These are phyloP conservation scores for rat (Rattus norvegicus) DNA, from an alignment of 2,113 vertebrate species.

Conservation along the genomic window DNA sequence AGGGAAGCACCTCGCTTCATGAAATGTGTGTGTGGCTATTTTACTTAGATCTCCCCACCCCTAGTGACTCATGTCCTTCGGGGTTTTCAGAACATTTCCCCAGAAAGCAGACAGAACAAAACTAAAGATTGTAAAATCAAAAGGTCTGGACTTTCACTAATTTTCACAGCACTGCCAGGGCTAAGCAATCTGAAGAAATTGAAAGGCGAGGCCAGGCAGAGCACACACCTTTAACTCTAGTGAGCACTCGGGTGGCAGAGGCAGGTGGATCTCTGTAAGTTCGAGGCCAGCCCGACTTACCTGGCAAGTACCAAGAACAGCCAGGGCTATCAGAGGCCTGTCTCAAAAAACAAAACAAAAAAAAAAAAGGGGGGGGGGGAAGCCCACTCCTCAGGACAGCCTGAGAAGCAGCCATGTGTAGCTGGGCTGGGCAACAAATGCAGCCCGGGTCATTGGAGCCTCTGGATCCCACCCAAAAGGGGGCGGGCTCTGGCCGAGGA, in stretches of 20 bases:
- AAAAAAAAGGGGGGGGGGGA: neutral
- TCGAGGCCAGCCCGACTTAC: neutral
- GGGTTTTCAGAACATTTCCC: conserved; percentile 45
- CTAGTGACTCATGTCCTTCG: neutral
- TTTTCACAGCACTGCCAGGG: neutral
- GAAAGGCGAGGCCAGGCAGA: neutral
- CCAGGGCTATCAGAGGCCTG: neutral
- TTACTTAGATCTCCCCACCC: neutral
- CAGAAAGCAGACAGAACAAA: conserved; percentile 51
- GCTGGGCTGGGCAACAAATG: neutral
- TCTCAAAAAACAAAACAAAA: neutral
- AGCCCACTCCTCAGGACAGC: neutral
- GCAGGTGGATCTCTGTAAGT: neutral
- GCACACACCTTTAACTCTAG: neutral
- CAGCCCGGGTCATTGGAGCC: accelerated
- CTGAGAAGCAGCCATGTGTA: neutral
- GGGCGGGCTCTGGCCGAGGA: neutral
- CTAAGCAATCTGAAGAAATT: neutral
- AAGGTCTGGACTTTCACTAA: neutral
- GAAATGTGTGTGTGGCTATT: neutral
- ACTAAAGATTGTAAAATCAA: conserved; percentile 43
- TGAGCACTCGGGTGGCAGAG: neutral
- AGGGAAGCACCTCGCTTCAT: neutral
- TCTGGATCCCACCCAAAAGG: neutral
- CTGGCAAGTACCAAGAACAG: neutral